Conservation (phyloP, 2,113 vertebrate genomes). For the Mungos mungo region DNA sequence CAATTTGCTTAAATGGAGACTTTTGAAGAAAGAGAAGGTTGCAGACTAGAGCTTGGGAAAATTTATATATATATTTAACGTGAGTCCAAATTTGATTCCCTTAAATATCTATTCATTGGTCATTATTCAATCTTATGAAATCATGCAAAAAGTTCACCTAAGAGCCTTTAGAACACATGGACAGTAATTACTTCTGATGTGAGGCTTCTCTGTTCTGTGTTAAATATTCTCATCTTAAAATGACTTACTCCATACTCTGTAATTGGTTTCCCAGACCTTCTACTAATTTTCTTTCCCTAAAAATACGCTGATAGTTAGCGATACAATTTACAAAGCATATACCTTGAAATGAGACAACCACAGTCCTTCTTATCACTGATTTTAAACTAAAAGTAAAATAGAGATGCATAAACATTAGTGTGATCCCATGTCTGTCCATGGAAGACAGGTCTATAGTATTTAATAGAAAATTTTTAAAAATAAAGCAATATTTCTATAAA, state of each 20-base stretch:
- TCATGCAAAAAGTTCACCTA: neutral
- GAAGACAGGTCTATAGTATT: neutral
- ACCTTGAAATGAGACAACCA: neutral
- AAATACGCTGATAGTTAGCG: neutral
- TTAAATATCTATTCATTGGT: conserved; percentile 40
- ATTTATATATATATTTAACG: neutral
- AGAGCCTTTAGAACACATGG: neutral
- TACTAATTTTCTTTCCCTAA: neutral
- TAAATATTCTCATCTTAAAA: neutral
- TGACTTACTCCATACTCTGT: neutral
- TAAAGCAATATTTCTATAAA: neutral
- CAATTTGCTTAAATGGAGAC: neutral
- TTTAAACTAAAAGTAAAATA: neutral
- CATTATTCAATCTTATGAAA: conserved; percentile 1
- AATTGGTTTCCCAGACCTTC: neutral
- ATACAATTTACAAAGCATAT: neutral
- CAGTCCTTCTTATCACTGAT: neutral
- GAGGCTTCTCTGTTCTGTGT: neutral
- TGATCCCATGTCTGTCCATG: neutral
- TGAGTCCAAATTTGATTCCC: conserved; percentile 11
- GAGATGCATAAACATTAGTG: neutral
- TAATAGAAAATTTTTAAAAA: neutral
- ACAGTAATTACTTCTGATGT: neutral
- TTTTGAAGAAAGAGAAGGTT: neutral
- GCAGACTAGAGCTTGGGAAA: too few species aligned